A percentile compares a stretch with the other conserved stretches of the same genome.
Conservation (phyloP, 1,140 invertebrate species). For the Planococcus citri region DNA sequence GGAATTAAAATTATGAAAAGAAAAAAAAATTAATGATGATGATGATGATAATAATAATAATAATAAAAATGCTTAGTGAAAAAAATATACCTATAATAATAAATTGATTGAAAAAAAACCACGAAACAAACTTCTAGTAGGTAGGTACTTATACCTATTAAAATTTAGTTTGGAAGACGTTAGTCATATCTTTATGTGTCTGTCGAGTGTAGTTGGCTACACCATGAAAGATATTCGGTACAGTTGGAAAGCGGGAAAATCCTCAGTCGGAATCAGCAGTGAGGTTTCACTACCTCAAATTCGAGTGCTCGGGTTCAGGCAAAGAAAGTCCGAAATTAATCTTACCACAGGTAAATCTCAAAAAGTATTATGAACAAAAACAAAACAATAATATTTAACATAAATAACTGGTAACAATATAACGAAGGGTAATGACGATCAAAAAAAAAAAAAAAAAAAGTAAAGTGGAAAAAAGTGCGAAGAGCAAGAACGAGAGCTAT, state of each 20-base stretch:
- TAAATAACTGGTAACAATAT: too few relatives aligned
- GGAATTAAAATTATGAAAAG: too few relatives aligned
- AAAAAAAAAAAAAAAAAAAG: not conserved
- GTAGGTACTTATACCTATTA: too few relatives aligned
- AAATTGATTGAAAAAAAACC: too few relatives aligned
- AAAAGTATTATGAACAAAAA: slow-evolving; percentile 44
- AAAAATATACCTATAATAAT: too few relatives aligned
- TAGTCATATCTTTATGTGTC: slow-evolving; percentile 19
- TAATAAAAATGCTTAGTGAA: too few relatives aligned
- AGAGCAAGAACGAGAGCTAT: too few relatives aligned
- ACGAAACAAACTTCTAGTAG: too few relatives aligned
- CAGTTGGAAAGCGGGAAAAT: slow-evolving; percentile 83
- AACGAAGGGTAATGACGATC: too few relatives aligned
- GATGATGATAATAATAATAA: too few relatives aligned
- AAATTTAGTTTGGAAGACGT: not conserved
- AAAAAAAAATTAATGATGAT: too few relatives aligned
- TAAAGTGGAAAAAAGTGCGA: not conserved
- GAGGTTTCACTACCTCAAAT: slow-evolving; percentile 90
- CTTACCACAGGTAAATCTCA: slow-evolving; percentile 67
- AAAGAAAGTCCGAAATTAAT: slow-evolving; percentile 79
- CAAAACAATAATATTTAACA: not conserved
- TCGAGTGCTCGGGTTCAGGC: slow-evolving; percentile 78
- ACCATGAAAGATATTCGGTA: slow-evolving; percentile 92
- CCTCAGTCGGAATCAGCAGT: slow-evolving; percentile 80
- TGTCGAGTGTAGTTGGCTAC: slow-evolving; percentile 67